Conservation (phyloP, 2,797 vertebrate species). For the Mormyrus proboscirostris region DNA sequence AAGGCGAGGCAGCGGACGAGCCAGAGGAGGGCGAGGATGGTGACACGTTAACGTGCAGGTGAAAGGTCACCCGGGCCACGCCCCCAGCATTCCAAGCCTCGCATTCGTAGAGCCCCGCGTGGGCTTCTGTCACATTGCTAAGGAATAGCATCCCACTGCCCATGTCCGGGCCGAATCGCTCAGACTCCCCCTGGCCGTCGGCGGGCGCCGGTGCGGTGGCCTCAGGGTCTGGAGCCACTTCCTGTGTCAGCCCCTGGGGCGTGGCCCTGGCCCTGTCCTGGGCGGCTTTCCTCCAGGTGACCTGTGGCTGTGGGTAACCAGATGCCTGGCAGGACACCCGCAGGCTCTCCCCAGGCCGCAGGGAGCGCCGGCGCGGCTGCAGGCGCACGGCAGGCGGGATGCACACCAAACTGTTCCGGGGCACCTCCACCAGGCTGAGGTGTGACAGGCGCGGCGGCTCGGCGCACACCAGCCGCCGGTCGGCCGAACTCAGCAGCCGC, state of each 20-base stretch:
- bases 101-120: constrained; percentile 81
- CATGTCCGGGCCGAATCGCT: constrained; percentile 70
- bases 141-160: constrained; percentile 84
- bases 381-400: constrained; percentile 79
- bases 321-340: constrained; percentile 81
- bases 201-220: constrained; percentile 41
- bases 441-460: constrained; percentile 80
- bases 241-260: constrained; percentile 59
- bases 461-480: constrained; percentile 70
- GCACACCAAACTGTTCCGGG: constrained; percentile 79
- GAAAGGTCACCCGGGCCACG: constrained; percentile 69
- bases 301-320: constrained; percentile 80
- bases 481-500: constrained; percentile 73
- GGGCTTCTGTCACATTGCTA: constrained; percentile 75
- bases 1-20: constrained; percentile 65
- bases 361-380: constrained; percentile 71
- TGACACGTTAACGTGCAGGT: constrained; percentile 76
- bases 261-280: constrained; percentile 60
- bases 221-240: constrained; percentile 44
- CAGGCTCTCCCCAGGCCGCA: constrained; percentile 75
- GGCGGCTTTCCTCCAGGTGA: constrained; percentile 79
- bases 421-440: constrained; percentile 74
- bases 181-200: constrained; percentile 45
- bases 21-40: constrained; percentile 55
- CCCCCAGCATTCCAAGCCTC: constrained; percentile 84